Evolutionary conservation across 2,888 invertebrate genomes (phyloP), one percentile per base, ranked within the genome.

Genomic region (Cantharis flavilabris): DNA sequence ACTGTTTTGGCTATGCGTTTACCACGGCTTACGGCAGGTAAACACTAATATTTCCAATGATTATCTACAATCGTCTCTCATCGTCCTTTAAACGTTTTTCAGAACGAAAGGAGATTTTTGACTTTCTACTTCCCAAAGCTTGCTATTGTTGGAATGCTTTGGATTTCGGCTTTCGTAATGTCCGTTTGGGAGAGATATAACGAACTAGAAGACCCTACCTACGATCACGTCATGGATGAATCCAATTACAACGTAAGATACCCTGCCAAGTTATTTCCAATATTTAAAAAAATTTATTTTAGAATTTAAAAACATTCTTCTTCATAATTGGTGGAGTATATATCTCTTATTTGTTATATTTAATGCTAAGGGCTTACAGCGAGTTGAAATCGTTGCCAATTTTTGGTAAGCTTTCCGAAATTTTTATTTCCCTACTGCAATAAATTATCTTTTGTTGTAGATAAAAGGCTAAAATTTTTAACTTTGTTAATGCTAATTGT

Each of bases 331-430:
- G 96, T 79, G 92, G 93, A 71, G 88, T 97, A 83, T 98, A 98
- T 88, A 90, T 98, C 82, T 89, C 96, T 65, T 98, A 98, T 89
- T 90, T 98, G 83, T 87, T 94, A 23, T 92, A 96, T 84, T 90
- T 98, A 80, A 93, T 98, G 82, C 89, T 98, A 77, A 93, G 95
- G 86, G 97, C 98, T 20, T 98, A 98, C 88, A 97, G 95, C 80
- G 98, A 99, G 89, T 90, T 99, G 72, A 92, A 98, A 84, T 95
- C 96, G 62, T 98, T 99, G 98, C 98, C 98, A 79, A 98, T 96
- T 90, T 98, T 99, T 89, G 98, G 98, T 98, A 90, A 93, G 92
- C 88, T 76, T 13, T 49, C n/a, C n/a, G 1, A n/a, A n/a, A 5
- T n/a, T n/a, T n/a, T n/a, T 5, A 49, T 11, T 49, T 14, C 13